Evolutionary conservation across 2,797 vertebrate species (phyloP), one percentile per base, ranked within the genome.

Genomic region (Etheostoma perlongum): DNA sequence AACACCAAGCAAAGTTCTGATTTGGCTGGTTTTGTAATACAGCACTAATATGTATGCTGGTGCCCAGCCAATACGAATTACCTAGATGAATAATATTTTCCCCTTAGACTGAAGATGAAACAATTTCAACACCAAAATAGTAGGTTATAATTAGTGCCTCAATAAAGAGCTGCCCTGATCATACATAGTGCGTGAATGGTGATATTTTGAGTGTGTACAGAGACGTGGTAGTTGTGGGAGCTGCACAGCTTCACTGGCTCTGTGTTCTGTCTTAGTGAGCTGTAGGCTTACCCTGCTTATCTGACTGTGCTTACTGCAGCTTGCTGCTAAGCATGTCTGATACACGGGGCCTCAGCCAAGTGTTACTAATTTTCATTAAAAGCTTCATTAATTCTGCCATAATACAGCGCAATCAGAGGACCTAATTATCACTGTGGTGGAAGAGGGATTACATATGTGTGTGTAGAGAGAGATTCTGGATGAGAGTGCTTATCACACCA

Each of bases 381-480:
- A 90, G 93, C 93, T 93, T 93, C 93, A 94, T 95, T 94, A 93
- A 93, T 91, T 92, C 91, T 92, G 92, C 92, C 89, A 93, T 92
- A 92, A 94, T 91, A 92, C 83, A 76, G 88, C 74, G 83, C 79
- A 85, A 92, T 93, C 85, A 90, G 85, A 88, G 81, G 76, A 64
- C 88, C 92, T 92, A 89, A 94, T 95, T 90, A 91, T 84, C 64
- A 66, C 85, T 67, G 54, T 76, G 82, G 86, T 82, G 78, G 79
- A 88, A 73, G 82, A 82, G 66, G 78, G 64, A 27, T 48, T 47
- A 55, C 42, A 44, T 44, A 15, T 44, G 73, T 47, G n/a, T 40
- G 25, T 76, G 63, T 68, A 18, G 51, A 7, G 36, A 33, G 47
- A 33, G 69, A 69, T 23, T 46, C 16, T 69, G 12, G 16, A 66